A percentile compares a stretch with the other conserved stretches of the same genome.
phyloP scores from a whole-genome alignment of 1,140 invertebrate genomes.

The Drosophila sproati region DNA sequence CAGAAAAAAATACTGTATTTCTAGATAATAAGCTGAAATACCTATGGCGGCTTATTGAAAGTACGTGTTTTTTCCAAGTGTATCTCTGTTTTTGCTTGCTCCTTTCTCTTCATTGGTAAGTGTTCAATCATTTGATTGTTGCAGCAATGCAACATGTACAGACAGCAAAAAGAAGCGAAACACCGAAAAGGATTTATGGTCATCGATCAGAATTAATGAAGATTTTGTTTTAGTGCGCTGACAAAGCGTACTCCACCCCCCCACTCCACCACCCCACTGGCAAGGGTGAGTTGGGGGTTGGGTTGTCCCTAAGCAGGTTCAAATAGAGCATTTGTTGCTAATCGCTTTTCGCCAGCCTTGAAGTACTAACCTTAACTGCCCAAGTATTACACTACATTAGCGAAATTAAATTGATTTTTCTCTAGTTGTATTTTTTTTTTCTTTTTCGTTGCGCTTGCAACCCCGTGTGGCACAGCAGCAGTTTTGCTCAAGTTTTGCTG shows the following conservation, averaged over 20 bases:
- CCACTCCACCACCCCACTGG: not conserved
- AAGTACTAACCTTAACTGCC: conserved; percentile 61
- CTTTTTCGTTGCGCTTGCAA: conserved; percentile 19
- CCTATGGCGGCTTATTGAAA: too few species aligned
- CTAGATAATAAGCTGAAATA: too few species aligned
- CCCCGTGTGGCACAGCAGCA: conserved; percentile 16
- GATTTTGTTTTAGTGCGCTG: conserved; percentile 72
- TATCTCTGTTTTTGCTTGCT: too few species aligned
- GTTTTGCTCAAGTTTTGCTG: conserved; percentile 13
- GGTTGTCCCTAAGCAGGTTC: conserved; percentile 37
- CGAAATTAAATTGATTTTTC: conserved; percentile 79
- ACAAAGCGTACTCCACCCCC: conserved; percentile 18
- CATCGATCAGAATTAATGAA: conserved; percentile 85
- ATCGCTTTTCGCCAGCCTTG: conserved; percentile 50
- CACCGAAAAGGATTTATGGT: conserved; percentile 74
- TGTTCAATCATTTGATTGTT: conserved; percentile 81
- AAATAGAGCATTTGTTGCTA: conserved; percentile 76
- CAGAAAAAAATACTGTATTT: too few species aligned
- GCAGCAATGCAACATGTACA: conserved; percentile 56
- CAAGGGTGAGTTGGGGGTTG: not conserved
- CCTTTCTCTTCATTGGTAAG: conserved; percentile 36
- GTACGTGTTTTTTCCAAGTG: too few species aligned
- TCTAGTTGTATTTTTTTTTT: conserved; percentile 27
- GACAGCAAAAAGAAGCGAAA: conserved; percentile 37
- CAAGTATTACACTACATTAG: conserved; percentile 78